A percentile compares a stretch with the other conserved stretches of the same genome.
phyloP scores from a whole-genome alignment of 1,140 invertebrate species.

The Antheraea mylitta region DNA sequence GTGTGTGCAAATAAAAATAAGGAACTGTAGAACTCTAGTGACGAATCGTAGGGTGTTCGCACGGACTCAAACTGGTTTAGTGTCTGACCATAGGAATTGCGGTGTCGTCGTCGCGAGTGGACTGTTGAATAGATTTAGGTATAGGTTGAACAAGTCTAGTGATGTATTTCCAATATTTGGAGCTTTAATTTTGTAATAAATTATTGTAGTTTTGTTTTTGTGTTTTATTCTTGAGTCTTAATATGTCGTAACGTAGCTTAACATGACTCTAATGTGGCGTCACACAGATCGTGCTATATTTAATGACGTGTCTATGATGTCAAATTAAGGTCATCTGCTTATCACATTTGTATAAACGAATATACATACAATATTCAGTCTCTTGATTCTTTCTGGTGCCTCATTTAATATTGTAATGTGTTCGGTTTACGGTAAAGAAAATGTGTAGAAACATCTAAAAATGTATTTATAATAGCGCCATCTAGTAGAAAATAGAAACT shows the following conservation, averaged over 20 bases:
- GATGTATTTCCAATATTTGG: slow-evolving; percentile 60
- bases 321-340: too few species aligned
- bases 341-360: too few species aligned
- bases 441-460: too few species aligned
- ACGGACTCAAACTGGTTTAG: background rate
- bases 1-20: slow-evolving; percentile 51
- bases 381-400: too few species aligned
- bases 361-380: too few species aligned
- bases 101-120: slow-evolving; percentile 47
- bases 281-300: too few species aligned
- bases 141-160: slow-evolving; percentile 45
- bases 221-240: background rate
- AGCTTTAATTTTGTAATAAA: slow-evolving; percentile 39
- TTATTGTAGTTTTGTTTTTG: slow-evolving; percentile 14
- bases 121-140: slow-evolving; percentile 60
- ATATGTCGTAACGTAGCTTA: background rate
- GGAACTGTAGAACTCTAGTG: slow-evolving; percentile 45
- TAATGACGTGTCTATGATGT: too few species aligned
- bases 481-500: too few species aligned
- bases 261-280: too few species aligned
- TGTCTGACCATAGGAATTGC: background rate
- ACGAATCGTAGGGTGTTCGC: background rate
- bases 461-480: too few species aligned
- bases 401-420: too few species aligned
- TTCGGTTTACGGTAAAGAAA: too few species aligned